Percentiles rank a stretch among this genome's conserved stretches.
Evolutionary conservation across 2,113 vertebrate genomes (phyloP).

Genomic region (Thunnus thynnus): DNA sequence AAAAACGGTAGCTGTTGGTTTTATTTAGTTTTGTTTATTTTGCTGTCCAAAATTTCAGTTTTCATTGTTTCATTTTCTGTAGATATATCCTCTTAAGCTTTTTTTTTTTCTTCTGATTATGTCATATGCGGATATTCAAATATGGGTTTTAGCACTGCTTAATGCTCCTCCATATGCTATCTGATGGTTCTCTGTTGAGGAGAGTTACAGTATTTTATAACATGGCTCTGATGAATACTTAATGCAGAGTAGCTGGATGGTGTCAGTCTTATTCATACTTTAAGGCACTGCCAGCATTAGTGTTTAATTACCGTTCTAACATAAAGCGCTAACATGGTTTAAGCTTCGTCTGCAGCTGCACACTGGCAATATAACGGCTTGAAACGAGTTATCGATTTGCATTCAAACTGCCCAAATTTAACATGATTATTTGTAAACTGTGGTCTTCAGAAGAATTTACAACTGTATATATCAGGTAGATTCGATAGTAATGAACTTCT

Average conservation of each 20-base stretch:
- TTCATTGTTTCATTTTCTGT: constrained; percentile 10
- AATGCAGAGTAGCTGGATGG: neutral
- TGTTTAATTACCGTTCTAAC: neutral
- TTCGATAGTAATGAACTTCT: neutral
- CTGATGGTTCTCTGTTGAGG: constrained; percentile 48
- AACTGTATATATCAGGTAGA: neutral
- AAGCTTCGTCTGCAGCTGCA: neutral
- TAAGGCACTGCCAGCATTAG: neutral
- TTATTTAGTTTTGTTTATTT: constrained; percentile 9
- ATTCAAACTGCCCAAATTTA: constrained; percentile 1
- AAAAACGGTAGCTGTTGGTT: constrained; percentile 2
- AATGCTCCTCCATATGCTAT: constrained; percentile 13
- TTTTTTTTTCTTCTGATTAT: neutral
- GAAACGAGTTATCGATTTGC: neutral
- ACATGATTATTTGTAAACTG: neutral
- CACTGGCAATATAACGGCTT: neutral
- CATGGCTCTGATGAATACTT: neutral
- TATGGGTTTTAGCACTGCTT: constrained; percentile 23
- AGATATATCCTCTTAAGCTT: neutral
- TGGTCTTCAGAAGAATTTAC: neutral
- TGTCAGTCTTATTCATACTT: neutral
- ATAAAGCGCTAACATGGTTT: neutral
- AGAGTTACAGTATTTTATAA: constrained; percentile 26
- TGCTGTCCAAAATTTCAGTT: constrained; percentile 19
- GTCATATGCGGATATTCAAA: neutral